phyloP scores from a whole-genome alignment of 1,140 invertebrate genomes.

The Drosophila subobscura region DNA sequence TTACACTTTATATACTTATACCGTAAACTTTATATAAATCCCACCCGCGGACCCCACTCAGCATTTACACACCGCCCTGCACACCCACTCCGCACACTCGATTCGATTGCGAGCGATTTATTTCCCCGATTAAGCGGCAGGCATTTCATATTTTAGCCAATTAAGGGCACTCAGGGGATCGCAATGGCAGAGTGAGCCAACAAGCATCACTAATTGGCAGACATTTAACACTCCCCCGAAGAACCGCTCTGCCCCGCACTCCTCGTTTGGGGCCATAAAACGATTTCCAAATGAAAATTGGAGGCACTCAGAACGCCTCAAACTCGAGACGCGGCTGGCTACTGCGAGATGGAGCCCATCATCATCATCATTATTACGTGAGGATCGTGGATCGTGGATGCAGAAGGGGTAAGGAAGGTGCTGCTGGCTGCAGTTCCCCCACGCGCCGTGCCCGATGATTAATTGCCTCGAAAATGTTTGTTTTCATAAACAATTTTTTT shows the following conservation, averaged over 20 bases:
- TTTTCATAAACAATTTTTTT: slow-evolving; percentile 82
- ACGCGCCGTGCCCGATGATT: slow-evolving; percentile 70
- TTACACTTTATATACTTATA: no score
- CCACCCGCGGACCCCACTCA: background rate
- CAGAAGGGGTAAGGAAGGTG: background rate
- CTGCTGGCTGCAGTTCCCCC: slow-evolving; percentile 45
- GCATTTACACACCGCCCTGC: background rate
- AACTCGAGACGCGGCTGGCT: no score
- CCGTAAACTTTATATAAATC: no score
- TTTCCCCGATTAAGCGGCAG: slow-evolving; percentile 51
- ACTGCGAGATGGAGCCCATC: slow-evolving; percentile 57
- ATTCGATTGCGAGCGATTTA: slow-evolving; percentile 37
- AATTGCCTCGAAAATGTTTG: slow-evolving; percentile 76
- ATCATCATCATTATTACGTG: slow-evolving; percentile 37
- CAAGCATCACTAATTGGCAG: slow-evolving; percentile 73
- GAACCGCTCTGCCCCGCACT: background rate
- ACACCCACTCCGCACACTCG: background rate
- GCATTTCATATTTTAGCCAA: slow-evolving; percentile 76
- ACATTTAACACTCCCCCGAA: slow-evolving; percentile 69
- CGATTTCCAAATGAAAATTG: slow-evolving; percentile 55
- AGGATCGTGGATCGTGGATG: no score
- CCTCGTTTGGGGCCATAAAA: slow-evolving; percentile 33
- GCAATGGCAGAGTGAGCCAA: slow-evolving; percentile 35
- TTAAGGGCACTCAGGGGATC: slow-evolving; percentile 63
- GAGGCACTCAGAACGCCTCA: slow-evolving; percentile 42